Base-by-base conservation (phyloP, 2,113 vertebrate species). In the Hemibagrus wyckioides region DNA sequence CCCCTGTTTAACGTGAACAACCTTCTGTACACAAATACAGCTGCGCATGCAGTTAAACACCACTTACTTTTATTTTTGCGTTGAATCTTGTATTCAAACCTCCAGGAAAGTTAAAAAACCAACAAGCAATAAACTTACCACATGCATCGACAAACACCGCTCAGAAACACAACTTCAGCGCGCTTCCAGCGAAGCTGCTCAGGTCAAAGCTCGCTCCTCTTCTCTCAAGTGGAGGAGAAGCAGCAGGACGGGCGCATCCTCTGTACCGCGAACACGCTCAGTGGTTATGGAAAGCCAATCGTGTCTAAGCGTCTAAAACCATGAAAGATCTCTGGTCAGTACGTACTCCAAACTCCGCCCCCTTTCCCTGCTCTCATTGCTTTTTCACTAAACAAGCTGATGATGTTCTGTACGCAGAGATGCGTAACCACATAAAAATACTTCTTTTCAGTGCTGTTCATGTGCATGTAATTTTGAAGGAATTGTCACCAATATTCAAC, bases 221-320 rank as follows among this genome's bases (percentile, higher is more conserved):
- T 36, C 79, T 59, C 30, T 13, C 30, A 8, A 81, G 54, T 81
- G 54, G 10, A 41, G 54, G 33, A 81, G 33, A 56, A 54, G n/a
- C 15, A 56, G 56, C 80, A 59, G 33, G 1, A 15, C 56, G 56
- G 10, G 11, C 15, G 56, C 57, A 41, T 63, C 56, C 56, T 41
- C 80, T 82, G 80, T 59, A 82, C 80, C 36, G 23, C 80, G 44
- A 48, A 48, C 9, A 61, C 30, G 3, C 21, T 59, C 80, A 81
- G 56, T 61, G 33, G 0, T 9, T 82, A 44, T 82, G 80, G 80
- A 82, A 61, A 61, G 80, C 80, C 80, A 82, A 28, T 11, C 39
- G 57, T 14, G 56, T 82, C 79, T 36, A 25, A 39, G 59, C 23
- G 30, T 57, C 79, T 56, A 19, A 11, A 28, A 44, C 11, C 13